Conservation (phyloP, 2,888 invertebrate species). For the Ectemnius lituratus region DNA sequence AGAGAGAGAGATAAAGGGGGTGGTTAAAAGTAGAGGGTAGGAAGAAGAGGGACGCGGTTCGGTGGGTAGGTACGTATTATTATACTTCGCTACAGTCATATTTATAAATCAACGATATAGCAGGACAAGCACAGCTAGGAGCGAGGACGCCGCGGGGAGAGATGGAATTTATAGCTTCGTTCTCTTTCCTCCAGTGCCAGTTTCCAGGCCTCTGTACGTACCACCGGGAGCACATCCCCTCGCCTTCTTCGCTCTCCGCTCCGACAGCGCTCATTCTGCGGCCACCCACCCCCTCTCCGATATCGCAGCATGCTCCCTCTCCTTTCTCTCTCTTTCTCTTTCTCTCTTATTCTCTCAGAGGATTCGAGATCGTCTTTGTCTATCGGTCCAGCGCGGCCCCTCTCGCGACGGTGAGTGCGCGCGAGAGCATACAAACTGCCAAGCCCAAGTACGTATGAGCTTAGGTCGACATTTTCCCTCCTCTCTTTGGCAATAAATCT, state of each 20-base stretch:
- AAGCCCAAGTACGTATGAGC: conserved; percentile 76
- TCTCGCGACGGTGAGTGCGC: conserved; percentile 62
- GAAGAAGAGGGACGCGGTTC: conserved; percentile 61
- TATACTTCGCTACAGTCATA: conserved; percentile 79
- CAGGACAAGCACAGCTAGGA: conserved; percentile 70
- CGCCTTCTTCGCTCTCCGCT: conserved; percentile 53
- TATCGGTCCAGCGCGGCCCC: conserved; percentile 29
- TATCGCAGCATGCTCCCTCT: conserved; percentile 40
- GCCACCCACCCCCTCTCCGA: conserved; percentile 44
- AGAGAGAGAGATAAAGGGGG: conserved; percentile 9
- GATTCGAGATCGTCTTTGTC: conserved; percentile 23
- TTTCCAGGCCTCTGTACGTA: conserved; percentile 58
- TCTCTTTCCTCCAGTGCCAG: conserved; percentile 78
- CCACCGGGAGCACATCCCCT: conserved; percentile 56
- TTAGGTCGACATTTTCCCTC: conserved; percentile 78
- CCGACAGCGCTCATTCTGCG: conserved; percentile 42
- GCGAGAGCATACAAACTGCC: conserved; percentile 75
- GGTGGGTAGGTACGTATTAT: conserved; percentile 76
- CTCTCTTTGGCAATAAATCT: conserved; percentile 77
- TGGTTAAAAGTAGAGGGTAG: conserved; percentile 23
- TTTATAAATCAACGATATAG: conserved; percentile 79
- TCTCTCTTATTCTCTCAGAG: conserved; percentile 42
- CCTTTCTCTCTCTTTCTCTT: conserved; percentile 30
- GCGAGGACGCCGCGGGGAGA: conserved; percentile 65
- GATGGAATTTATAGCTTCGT: conserved; percentile 77